These are phyloP conservation scores for Hyperoplus lanceolatus DNA, from an alignment of 2,797 vertebrate genomes.

Conservation along the genomic window DNA sequence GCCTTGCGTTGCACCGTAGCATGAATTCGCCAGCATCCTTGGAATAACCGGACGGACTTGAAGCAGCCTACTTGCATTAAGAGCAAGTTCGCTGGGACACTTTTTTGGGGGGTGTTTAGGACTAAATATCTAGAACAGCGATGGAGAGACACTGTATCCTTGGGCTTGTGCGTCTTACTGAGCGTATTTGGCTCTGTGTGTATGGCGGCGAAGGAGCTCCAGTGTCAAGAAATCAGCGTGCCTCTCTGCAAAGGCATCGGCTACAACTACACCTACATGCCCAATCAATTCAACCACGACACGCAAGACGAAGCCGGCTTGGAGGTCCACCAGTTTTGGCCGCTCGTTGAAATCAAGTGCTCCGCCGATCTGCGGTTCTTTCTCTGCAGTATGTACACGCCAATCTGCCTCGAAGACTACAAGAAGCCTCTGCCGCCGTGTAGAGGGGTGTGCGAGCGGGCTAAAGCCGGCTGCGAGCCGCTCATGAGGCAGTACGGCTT, in stretches of 20 bases:
- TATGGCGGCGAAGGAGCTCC: constrained; percentile 88
- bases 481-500: constrained; percentile 97
- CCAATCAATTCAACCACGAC: constrained; percentile 97
- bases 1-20: constrained; percentile 17
- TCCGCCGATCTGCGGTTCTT: constrained; percentile 94
- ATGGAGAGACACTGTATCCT: constrained; percentile 74
- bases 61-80: constrained; percentile 58
- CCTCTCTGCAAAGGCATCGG: constrained; percentile 95
- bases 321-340: constrained; percentile 97
- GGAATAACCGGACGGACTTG: constrained; percentile 48
- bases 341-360: constrained; percentile 95
- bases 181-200: constrained; percentile 22
- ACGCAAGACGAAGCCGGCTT: constrained; percentile 96
- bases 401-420: constrained; percentile 96
- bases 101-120: constrained; percentile 14
- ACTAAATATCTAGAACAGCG: constrained; percentile 21
- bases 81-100: constrained; percentile 66
- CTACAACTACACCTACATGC: constrained; percentile 96
- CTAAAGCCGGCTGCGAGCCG: constrained; percentile 93
- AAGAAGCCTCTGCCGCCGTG: constrained; percentile 95
- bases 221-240: constrained; percentile 94
- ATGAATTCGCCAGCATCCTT: constrained; percentile 57
- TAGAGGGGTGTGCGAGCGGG: constrained; percentile 93
- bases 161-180: constrained; percentile 81
- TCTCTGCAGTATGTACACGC: constrained; percentile 96